Conservation (phyloP, 2,888 invertebrate genomes). For the Drosophila nr. perissopoda region DNA sequence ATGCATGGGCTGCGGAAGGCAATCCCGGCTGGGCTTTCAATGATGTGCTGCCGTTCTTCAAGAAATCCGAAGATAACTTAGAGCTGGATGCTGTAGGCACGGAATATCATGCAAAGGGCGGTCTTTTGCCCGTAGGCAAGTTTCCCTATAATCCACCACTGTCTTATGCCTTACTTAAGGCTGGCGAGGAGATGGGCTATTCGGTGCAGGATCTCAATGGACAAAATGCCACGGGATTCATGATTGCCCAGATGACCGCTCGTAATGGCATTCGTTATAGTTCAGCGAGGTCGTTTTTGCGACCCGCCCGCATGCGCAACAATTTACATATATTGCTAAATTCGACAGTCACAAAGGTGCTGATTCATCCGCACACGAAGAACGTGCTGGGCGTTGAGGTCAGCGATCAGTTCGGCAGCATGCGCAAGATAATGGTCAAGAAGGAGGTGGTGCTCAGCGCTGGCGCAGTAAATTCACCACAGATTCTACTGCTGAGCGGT, state of each 20-base stretch:
- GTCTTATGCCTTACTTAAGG: constrained; percentile 91
- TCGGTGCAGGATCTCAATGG: constrained; percentile 93
- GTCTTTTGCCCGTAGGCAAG: constrained; percentile 91
- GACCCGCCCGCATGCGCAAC: constrained; percentile 90
- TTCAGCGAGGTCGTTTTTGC: constrained; percentile 92
- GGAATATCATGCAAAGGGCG: constrained; percentile 92
- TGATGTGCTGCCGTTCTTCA: constrained; percentile 95
- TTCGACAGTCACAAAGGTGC: constrained; percentile 91
- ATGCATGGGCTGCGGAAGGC: constrained; percentile 94
- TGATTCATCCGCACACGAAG: constrained; percentile 91
- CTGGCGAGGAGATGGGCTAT: constrained; percentile 91
- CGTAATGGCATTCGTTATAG: constrained; percentile 94
- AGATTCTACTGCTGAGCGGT: constrained; percentile 95
- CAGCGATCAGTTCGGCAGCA: constrained; percentile 85
- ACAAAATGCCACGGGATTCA: constrained; percentile 91
- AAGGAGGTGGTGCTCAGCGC: constrained; percentile 92
- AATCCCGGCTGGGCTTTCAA: constrained; percentile 95
- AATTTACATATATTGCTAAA: constrained; percentile 94
- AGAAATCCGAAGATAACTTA: constrained; percentile 93
- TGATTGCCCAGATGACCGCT: constrained; percentile 95
- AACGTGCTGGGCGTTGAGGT: constrained; percentile 91
- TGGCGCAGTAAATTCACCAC: constrained; percentile 97
- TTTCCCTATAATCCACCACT: constrained; percentile 95
- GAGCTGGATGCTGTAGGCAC: constrained; percentile 89
- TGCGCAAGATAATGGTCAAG: constrained; percentile 89